These are phyloP conservation scores for Grantiella picta DNA, from an alignment of 2,113 vertebrate genomes.

Conservation along the genomic window DNA sequence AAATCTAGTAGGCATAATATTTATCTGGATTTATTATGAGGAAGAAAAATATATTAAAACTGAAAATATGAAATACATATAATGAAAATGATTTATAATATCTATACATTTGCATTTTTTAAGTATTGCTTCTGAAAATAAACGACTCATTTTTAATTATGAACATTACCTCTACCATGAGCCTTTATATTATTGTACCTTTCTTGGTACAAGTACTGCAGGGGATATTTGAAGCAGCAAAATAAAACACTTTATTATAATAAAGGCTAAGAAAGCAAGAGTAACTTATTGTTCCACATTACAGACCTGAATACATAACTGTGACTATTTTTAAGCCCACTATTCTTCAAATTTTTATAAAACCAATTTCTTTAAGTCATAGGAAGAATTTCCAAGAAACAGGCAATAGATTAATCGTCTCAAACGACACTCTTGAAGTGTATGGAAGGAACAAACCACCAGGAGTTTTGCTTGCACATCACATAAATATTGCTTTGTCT, in stretches of 20 bases:
- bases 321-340: neutral
- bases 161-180: neutral
- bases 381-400: neutral
- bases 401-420: neutral
- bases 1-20: neutral
- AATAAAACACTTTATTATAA: neutral
- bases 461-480: neutral
- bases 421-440: neutral
- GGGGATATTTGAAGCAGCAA: neutral
- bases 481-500: neutral
- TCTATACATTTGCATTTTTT: neutral
- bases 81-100: neutral
- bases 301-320: neutral
- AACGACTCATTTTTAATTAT: neutral
- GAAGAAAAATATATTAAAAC: neutral
- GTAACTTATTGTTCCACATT: neutral
- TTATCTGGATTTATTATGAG: neutral
- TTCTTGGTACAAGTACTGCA: neutral
- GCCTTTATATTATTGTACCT: neutral
- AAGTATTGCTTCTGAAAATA: neutral
- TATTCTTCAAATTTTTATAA: neutral
- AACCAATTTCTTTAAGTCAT: neutral
- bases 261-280: neutral
- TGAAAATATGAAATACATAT: neutral
- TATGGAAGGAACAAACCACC: neutral